These are phyloP conservation scores for Epinotia brunnichana DNA, from an alignment of 2,888 invertebrate species.

Conservation along the genomic window DNA sequence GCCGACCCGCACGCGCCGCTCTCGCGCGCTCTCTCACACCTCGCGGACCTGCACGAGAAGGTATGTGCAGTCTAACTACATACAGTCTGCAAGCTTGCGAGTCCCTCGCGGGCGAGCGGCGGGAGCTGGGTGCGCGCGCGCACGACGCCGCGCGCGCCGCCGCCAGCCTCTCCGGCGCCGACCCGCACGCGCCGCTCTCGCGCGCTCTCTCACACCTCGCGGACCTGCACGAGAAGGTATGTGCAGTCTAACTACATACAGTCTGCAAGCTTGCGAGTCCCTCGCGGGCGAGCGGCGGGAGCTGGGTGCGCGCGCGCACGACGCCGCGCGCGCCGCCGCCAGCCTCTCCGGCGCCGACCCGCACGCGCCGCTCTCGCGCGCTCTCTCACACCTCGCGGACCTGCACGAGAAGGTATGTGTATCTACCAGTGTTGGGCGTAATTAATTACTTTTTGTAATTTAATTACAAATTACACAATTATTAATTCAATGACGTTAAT, in stretches of 20 bases:
- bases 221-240: constrained; percentile 85
- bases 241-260: no score
- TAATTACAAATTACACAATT: no score
- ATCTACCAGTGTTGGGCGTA: no score
- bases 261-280: constrained; percentile 89
- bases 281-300: constrained; percentile 94
- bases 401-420: constrained; percentile 74
- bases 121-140: constrained; percentile 90
- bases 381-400: constrained; percentile 94
- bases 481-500: no score
- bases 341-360: constrained; percentile 95
- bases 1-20: constrained; percentile 97
- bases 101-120: constrained; percentile 92
- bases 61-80: background rate
- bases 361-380: constrained; percentile 93
- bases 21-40: constrained; percentile 91
- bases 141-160: constrained; percentile 94
- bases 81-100: constrained; percentile 88
- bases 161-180: constrained; percentile 93
- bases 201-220: constrained; percentile 93
- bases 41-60: constrained; percentile 89
- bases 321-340: constrained; percentile 94
- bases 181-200: constrained; percentile 96
- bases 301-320: constrained; percentile 89
- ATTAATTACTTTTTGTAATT: no score